phyloP scores from a whole-genome alignment of 2,888 invertebrate species.

The Trilocha varians region DNA sequence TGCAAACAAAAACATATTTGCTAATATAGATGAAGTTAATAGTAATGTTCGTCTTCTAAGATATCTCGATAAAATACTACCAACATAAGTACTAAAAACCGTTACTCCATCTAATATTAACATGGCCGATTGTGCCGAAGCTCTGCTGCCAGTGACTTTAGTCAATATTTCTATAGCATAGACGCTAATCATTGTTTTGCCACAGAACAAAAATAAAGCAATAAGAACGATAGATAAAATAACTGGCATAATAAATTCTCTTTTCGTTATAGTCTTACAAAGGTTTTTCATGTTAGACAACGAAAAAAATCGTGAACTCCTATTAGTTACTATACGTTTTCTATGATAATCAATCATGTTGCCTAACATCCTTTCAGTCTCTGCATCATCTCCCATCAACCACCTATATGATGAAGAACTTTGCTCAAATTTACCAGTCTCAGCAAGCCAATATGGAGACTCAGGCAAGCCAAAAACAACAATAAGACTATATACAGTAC shows the following conservation, averaged over 20 bases:
- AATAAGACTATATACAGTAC: conserved; percentile 14
- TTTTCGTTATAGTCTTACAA: neutral
- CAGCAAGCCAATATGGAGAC: conserved; percentile 32
- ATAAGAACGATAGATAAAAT: conserved; percentile 16
- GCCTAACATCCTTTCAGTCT: conserved; percentile 26
- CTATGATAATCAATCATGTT: conserved; percentile 20
- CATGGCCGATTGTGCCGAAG: conserved; percentile 31
- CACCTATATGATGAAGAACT: conserved; percentile 25
- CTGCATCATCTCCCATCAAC: conserved; percentile 25
- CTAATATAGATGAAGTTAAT: conserved; percentile 16
- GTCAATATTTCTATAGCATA: conserved; percentile 35
- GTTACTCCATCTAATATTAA: conserved; percentile 37
- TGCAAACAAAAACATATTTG: conserved; percentile 17
- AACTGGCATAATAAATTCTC: conserved; percentile 30
- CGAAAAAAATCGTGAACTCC: too few relatives aligned
- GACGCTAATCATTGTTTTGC: conserved; percentile 27
- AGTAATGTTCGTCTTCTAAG: conserved; percentile 24
- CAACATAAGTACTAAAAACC: conserved; percentile 27
- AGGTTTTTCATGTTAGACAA: neutral
- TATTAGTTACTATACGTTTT: conserved; percentile 10
- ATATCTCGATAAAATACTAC: conserved; percentile 17
- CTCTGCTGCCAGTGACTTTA: conserved; percentile 26
- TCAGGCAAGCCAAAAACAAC: conserved; percentile 16
- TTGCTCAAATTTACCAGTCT: conserved; percentile 25
- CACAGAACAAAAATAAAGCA: conserved; percentile 18